phyloP scores from a whole-genome alignment of 2,797 vertebrate species.

The Cetoscarus ocellatus region DNA sequence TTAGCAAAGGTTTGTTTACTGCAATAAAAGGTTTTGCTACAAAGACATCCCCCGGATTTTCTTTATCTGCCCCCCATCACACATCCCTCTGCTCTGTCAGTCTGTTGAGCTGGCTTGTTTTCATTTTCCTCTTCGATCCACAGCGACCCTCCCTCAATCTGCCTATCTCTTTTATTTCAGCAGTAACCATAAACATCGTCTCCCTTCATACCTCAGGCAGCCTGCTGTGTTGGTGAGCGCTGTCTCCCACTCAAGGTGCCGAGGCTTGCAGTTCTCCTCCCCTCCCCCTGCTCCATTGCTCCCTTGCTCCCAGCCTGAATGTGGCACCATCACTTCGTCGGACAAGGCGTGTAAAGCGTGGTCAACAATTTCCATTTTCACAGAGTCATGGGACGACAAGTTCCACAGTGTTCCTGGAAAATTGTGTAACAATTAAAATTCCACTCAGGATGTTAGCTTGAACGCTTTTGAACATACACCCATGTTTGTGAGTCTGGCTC shows the following conservation, averaged over 20 bases:
- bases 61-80: too few species aligned
- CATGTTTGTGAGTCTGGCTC: background rate
- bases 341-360: constrained; percentile 92
- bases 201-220: constrained; percentile 90
- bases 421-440: background rate
- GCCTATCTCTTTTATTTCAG: background rate
- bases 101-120: constrained; percentile 31
- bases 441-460: background rate
- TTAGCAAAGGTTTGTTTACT: too few species aligned
- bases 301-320: constrained; percentile 93
- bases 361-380: constrained; percentile 98
- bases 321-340: constrained; percentile 93
- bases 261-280: constrained; percentile 92
- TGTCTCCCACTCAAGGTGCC: constrained; percentile 94
- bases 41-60: too few species aligned
- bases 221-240: constrained; percentile 96
- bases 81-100: constrained; percentile 32
- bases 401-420: constrained; percentile 94
- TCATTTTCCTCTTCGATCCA: constrained; percentile 4
- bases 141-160: constrained; percentile 8
- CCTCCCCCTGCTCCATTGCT: constrained; percentile 81
- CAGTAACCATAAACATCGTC: constrained; percentile 5
- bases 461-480: background rate
- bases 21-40: too few species aligned
- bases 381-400: constrained; percentile 95